Conservation (phyloP, 1,140 invertebrate genomes). For the Pseudomyrmex concolor region DNA sequence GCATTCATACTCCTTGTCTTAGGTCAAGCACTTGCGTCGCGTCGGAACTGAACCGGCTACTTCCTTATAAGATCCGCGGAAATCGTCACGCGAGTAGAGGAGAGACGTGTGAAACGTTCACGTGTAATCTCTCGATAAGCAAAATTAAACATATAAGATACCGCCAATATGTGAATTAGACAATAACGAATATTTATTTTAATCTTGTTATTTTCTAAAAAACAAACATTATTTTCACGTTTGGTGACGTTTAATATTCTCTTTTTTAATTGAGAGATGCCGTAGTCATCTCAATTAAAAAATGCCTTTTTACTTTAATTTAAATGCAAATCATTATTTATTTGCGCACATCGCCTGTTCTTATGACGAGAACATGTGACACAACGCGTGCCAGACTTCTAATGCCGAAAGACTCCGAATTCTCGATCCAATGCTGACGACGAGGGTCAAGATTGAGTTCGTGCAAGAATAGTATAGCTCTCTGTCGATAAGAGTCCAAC, state of each 20-base stretch:
- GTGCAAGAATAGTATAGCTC: constrained; percentile 64
- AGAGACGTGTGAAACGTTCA: too few relatives aligned
- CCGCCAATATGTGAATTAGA: too few relatives aligned
- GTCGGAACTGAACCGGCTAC: constrained; percentile 39
- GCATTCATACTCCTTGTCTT: constrained; percentile 78
- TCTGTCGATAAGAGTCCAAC: constrained; percentile 54
- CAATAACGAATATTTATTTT: too few relatives aligned
- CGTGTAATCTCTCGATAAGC: too few relatives aligned
- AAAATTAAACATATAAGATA: too few relatives aligned
- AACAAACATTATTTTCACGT: not conserved
- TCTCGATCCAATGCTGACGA: constrained; percentile 38
- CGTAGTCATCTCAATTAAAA: too few relatives aligned
- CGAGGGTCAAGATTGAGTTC: constrained; percentile 63
- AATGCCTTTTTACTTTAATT: constrained; percentile 4
- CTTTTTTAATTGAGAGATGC: not conserved
- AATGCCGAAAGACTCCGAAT: constrained; percentile 24
- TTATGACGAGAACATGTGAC: not conserved
- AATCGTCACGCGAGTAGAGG: not conserved
- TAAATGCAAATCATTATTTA: not conserved
- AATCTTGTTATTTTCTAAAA: not conserved
- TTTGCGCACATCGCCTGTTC: not conserved
- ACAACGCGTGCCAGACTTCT: constrained; percentile 13
- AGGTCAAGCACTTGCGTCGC: constrained; percentile 72
- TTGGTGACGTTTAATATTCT: not conserved
- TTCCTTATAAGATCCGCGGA: constrained; percentile 62